Base-by-base conservation (phyloP, 2,113 vertebrate genomes). In the Cephalopterus ornatus region DNA sequence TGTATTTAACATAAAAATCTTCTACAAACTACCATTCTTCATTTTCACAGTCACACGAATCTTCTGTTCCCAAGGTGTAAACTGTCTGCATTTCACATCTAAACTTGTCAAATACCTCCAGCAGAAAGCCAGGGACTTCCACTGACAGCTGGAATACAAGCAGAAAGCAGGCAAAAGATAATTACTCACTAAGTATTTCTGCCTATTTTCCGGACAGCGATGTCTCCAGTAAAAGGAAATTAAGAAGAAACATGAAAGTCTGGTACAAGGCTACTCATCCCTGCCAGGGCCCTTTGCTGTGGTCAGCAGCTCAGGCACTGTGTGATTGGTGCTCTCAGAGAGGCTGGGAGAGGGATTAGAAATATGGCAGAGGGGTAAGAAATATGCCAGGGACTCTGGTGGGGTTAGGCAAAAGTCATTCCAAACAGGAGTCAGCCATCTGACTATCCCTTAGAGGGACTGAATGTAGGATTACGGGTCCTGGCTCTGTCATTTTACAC, bases 1-100 rank as follows among this genome's bases (percentile, higher is more conserved):
- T 22, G 19, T 42, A 62, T 87, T 92, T 71, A 90, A 71, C 67
- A 61, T 16, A 89, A 89, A 84, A 44, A 84, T 58, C 63, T 86
- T 47, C 65, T 58, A 70, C 35, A 44, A 91, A 88, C 26, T 39
- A 32, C 44, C 0, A 0, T 12, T 12, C 65, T 84, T 81, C 28
- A 13, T 59, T 81, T 62, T 42, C 84, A 49, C 15, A 83, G 61
- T 61, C 59, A 71, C 49, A 15, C 1, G 0, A 52, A 52, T 37
- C 46, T 35, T 66, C 56, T 33, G n/a, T 41, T 67, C 32, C 63
- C 44, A 32, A 81, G 70, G 42, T n/a, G 44, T 32, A 88, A 96
- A 61, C 52, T 11, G 1, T 44, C 59, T 80, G 76, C 46, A 71
- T 52, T 67, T 94, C 35, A 20, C 58, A 68, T 77, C 49, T 50